A percentile compares a stretch with the other conserved stretches of the same genome.
These are phyloP conservation scores for Pimephales promelas DNA, from an alignment of 2,113 vertebrate species.

Conservation along the genomic window DNA sequence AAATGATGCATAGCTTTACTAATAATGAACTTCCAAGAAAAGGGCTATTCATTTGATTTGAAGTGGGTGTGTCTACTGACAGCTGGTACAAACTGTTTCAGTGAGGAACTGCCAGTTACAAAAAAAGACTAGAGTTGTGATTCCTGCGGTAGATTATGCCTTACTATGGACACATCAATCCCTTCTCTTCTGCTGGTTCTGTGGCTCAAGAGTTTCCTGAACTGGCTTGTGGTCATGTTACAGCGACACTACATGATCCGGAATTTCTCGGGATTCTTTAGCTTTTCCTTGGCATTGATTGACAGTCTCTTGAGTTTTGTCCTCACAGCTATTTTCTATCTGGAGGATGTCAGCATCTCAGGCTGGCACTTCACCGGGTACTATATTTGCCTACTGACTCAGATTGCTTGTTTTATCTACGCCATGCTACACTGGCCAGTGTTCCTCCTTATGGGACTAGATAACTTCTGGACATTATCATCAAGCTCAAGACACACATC, in stretches of 20 bases:
- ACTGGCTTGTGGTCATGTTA: conserved; percentile 74
- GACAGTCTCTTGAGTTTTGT: conserved; percentile 74
- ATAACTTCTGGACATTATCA: conserved; percentile 72
- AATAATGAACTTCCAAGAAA: background rate
- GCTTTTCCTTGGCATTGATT: conserved; percentile 75
- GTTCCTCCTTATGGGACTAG: conserved; percentile 70
- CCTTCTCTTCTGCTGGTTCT: conserved; percentile 73
- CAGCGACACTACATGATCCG: conserved; percentile 61
- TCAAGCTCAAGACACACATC: conserved; percentile 41
- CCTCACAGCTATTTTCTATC: conserved; percentile 67
- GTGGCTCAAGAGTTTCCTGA: conserved; percentile 77
- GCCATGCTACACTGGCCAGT: conserved; percentile 76
- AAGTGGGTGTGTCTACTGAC: conserved; percentile 8
- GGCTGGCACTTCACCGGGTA: conserved; percentile 77
- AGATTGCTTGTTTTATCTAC: conserved; percentile 75
- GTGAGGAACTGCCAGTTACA: conserved; percentile 2
- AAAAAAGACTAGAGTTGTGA: background rate
- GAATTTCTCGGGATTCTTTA: conserved; percentile 81
- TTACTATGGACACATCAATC: conserved; percentile 56
- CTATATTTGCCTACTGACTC: conserved; percentile 82
- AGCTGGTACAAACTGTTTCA: background rate
- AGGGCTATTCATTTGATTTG: background rate
- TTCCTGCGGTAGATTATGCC: background rate
- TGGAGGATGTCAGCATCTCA: conserved; percentile 69
- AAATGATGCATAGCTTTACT: background rate